Evolutionary conservation across 2,113 vertebrate genomes (phyloP).

Genomic region (Poeciliopsis occidentalis): DNA sequence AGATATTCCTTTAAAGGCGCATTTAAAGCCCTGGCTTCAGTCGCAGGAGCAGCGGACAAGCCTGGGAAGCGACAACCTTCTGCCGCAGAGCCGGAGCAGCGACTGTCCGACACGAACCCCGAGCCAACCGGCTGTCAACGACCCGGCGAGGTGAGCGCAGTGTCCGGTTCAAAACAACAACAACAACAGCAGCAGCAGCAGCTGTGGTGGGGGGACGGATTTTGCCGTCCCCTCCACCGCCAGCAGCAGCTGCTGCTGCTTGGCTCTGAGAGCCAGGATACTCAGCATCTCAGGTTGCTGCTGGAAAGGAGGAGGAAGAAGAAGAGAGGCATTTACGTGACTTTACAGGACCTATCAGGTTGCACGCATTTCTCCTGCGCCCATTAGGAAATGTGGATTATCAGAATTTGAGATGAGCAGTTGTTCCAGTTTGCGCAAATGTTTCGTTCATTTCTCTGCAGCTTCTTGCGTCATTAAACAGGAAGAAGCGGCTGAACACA

Average conservation of each 20-base stretch:
- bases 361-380: slow-evolving; percentile 12
- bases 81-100: slow-evolving; percentile 37
- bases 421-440: not conserved
- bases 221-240: not conserved
- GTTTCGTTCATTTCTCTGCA: slow-evolving; percentile 4
- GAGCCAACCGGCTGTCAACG: slow-evolving; percentile 47
- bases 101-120: slow-evolving; percentile 39
- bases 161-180: slow-evolving; percentile 1
- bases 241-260: not conserved
- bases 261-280: slow-evolving; percentile 30
- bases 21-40: slow-evolving; percentile 66
- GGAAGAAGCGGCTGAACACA: not conserved
- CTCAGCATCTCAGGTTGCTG: slow-evolving; percentile 77
- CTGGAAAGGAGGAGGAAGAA: slow-evolving; percentile 39
- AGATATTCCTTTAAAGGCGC: slow-evolving; percentile 72
- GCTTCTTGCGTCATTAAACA: slow-evolving; percentile 2
- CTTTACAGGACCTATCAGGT: slow-evolving; percentile 37
- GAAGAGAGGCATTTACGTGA: slow-evolving; percentile 46
- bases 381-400: slow-evolving; percentile 43
- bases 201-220: not conserved
- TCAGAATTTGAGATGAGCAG: slow-evolving; percentile 2
- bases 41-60: slow-evolving; percentile 40
- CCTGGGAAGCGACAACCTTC: slow-evolving; percentile 49
- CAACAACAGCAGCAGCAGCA: not conserved
- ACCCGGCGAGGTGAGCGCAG: slow-evolving; percentile 63